Conservation (phyloP, 1,140 invertebrate species). For the Zaprionus vittiger region DNA sequence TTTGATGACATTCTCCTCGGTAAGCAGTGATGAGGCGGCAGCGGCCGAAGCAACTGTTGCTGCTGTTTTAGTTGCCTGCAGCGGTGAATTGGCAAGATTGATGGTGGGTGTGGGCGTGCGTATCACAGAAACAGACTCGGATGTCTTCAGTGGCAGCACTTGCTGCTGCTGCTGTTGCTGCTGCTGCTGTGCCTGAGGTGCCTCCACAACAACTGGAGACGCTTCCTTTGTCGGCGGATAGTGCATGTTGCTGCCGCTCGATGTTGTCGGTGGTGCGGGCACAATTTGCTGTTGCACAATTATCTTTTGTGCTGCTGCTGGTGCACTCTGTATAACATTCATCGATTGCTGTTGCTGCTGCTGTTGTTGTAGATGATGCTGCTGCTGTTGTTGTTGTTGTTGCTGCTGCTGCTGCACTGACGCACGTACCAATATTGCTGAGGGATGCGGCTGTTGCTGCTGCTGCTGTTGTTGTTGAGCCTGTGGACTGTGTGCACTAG, state of each 20-base stretch:
- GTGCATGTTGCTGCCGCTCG: slow-evolving; percentile 35
- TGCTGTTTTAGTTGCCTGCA: slow-evolving; percentile 37
- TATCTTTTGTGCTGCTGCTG: slow-evolving; percentile 53
- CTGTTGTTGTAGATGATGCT: slow-evolving; percentile 37
- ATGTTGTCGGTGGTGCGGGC: slow-evolving; percentile 40
- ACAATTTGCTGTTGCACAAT: slow-evolving; percentile 77
- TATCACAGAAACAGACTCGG: slow-evolving; percentile 73
- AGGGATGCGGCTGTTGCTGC: slow-evolving; percentile 31
- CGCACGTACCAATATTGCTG: slow-evolving; percentile 39
- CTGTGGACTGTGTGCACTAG: slow-evolving; percentile 18
- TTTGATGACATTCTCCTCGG: slow-evolving; percentile 81
- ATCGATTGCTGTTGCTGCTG: slow-evolving; percentile 47
- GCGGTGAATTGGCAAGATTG: slow-evolving; percentile 55
- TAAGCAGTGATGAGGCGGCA: slow-evolving; percentile 55
- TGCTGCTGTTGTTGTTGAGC: slow-evolving; percentile 29
- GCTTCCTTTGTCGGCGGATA: slow-evolving; percentile 51
- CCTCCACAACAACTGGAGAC: slow-evolving; percentile 3
- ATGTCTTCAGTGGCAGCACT: slow-evolving; percentile 51
- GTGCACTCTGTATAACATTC: slow-evolving; percentile 72
- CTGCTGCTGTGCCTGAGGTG: not conserved
- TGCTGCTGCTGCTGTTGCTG: not conserved
- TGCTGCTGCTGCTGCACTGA: slow-evolving; percentile 41
- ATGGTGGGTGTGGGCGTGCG: slow-evolving; percentile 71
- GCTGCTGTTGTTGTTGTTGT: slow-evolving; percentile 41
- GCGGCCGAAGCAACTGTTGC: not conserved